Percentiles rank a stretch among this genome's conserved stretches.
Evolutionary conservation across 2,888 invertebrate genomes (phyloP).

Genomic region (Phoenoteleia sp.): DNA sequence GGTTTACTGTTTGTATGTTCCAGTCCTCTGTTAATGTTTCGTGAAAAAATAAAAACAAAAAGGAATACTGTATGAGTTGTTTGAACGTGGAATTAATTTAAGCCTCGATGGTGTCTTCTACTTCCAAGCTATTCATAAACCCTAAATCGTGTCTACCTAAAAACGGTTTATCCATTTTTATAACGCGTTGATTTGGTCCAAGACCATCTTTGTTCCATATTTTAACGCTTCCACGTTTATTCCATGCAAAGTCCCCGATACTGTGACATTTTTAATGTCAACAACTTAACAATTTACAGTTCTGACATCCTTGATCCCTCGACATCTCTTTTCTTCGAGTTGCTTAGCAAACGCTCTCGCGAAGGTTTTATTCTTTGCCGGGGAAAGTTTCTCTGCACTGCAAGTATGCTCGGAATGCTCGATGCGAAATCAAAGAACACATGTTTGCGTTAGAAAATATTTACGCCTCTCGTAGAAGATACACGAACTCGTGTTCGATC

Average conservation of each 20-base stretch:
- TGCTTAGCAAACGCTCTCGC: conserved; percentile 27
- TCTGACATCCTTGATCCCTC: conserved; percentile 8
- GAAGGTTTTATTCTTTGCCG: conserved; percentile 51
- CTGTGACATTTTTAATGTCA: background rate
- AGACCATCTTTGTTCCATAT: background rate
- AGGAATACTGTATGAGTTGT: background rate
- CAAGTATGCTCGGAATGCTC: conserved; percentile 60
- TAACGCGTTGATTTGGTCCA: background rate
- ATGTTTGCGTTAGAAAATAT: conserved; percentile 68
- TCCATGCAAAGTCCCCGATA: background rate
- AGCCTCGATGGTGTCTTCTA: background rate
- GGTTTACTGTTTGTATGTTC: conserved; percentile 30
- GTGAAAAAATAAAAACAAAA: background rate
- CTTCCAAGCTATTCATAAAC: background rate
- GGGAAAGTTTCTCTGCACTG: conserved; percentile 47
- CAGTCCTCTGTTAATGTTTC: conserved; percentile 8
- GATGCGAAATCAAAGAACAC: conserved; percentile 69
- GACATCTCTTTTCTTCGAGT: conserved; percentile 10
- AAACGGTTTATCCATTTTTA: background rate
- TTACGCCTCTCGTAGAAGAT: conserved; percentile 58
- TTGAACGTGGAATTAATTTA: background rate
- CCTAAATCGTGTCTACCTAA: background rate
- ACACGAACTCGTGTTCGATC: conserved; percentile 60
- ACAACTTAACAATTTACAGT: background rate
- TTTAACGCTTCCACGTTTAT: background rate